Percentiles rank a stretch among this genome's conserved stretches.
phyloP scores from a whole-genome alignment of 2,888 invertebrate species.

The Eustalomyia histrio region DNA sequence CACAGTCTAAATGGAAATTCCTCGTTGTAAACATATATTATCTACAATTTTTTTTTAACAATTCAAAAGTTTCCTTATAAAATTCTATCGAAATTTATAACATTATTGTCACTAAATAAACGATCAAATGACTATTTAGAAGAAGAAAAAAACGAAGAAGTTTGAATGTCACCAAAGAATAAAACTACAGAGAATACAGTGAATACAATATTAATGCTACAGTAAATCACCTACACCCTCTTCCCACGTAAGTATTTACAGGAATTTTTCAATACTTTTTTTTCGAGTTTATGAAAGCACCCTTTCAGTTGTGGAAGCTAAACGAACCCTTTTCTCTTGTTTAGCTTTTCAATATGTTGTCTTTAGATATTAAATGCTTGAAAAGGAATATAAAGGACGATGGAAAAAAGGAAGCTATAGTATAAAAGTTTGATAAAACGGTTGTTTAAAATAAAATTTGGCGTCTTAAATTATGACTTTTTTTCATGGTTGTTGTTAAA shows the following conservation, averaged over 20 bases:
- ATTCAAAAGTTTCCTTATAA: conserved; percentile 20
- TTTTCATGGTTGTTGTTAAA: conserved; percentile 29
- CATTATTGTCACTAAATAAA: conserved; percentile 78
- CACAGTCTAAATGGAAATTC: conserved; percentile 13
- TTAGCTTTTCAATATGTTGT: conserved; percentile 64
- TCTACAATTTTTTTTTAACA: conserved; percentile 22
- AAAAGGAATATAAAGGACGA: neutral
- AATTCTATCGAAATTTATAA: conserved; percentile 63
- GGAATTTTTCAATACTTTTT: conserved; percentile 53
- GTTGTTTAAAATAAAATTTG: conserved; percentile 45
- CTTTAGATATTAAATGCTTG: conserved; percentile 46
- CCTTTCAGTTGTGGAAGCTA: conserved; percentile 29
- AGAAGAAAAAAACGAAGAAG: conserved; percentile 42
- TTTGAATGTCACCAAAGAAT: neutral
- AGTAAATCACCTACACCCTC: conserved; percentile 50
- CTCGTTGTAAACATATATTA: conserved; percentile 39
- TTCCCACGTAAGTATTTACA: conserved; percentile 27
- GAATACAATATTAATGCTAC: conserved; percentile 47
- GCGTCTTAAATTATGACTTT: conserved; percentile 60
- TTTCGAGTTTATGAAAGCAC: conserved; percentile 19
- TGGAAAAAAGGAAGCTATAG: conserved; percentile 33
- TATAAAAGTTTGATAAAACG: conserved; percentile 46
- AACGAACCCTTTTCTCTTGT: conserved; percentile 43
- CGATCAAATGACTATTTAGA: conserved; percentile 79
- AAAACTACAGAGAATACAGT: neutral